Evolutionary conservation across 2,113 vertebrate species (phyloP).

Genomic region (Pomatorhinus ruficollis): DNA sequence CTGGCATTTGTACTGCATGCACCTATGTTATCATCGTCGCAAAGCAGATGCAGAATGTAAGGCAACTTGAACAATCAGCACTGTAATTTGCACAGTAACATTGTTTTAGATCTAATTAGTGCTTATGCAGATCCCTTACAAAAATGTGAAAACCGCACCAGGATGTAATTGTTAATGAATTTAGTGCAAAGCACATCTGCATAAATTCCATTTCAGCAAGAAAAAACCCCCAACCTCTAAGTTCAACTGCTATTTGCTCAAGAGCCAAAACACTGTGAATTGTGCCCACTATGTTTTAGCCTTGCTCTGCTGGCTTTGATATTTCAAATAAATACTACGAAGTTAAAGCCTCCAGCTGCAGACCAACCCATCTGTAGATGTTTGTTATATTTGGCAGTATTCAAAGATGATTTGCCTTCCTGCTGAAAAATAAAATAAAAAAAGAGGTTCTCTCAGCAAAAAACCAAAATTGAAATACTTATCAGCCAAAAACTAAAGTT

Average conservation of each 20-base stretch:
- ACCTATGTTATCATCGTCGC: constrained; percentile 76
- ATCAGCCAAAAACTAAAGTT: constrained; percentile 59
- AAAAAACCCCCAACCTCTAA: constrained; percentile 68
- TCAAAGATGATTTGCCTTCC: constrained; percentile 79
- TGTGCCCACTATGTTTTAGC: constrained; percentile 78
- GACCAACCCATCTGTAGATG: constrained; percentile 83
- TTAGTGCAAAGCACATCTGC: constrained; percentile 84
- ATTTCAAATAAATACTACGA: constrained; percentile 83
- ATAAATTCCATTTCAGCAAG: constrained; percentile 81
- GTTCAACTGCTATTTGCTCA: constrained; percentile 83
- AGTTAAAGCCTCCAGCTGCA: constrained; percentile 85
- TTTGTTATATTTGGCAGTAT: constrained; percentile 83
- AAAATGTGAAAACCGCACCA: constrained; percentile 83
- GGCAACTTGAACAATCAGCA: constrained; percentile 74
- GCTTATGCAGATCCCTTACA: constrained; percentile 81
- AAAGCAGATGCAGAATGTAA: constrained; percentile 79
- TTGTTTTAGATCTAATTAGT: constrained; percentile 85
- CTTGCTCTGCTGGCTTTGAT: constrained; percentile 79
- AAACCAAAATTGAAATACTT: constrained; percentile 71
- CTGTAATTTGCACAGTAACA: constrained; percentile 84
- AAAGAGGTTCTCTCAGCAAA: constrained; percentile 70
- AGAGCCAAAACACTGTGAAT: constrained; percentile 82
- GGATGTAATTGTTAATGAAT: constrained; percentile 87
- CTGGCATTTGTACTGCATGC: constrained; percentile 68
- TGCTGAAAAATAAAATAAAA: constrained; percentile 66